Evolutionary conservation across 1,140 invertebrate genomes (phyloP).

Genomic region (Popillia japonica): DNA sequence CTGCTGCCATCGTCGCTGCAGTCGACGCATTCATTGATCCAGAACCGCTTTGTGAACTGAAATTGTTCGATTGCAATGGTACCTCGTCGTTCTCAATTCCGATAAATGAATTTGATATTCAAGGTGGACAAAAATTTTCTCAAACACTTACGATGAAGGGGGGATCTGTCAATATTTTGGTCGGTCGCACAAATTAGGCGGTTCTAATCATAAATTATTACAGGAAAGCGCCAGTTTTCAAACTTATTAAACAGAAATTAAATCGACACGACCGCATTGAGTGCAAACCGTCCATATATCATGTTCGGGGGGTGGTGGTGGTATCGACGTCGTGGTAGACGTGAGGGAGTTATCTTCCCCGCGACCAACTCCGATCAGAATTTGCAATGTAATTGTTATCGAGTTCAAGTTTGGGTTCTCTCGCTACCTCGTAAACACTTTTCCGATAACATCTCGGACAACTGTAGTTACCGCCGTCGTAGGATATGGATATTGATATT

Average conservation of each 20-base stretch:
- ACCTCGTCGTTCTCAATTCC: background rate
- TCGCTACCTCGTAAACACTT: background rate
- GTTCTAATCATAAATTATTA: too few species aligned
- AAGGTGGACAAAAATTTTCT: too few species aligned
- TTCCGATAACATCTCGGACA: background rate
- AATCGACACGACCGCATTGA: conserved; percentile 5
- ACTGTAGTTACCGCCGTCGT: background rate
- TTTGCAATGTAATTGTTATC: background rate
- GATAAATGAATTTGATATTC: too few species aligned
- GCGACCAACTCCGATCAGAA: background rate
- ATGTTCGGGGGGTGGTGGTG: background rate
- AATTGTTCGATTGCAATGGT: background rate
- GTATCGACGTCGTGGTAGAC: background rate
- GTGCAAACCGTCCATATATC: background rate
- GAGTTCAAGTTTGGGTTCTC: background rate
- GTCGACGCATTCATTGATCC: background rate
- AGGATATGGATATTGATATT: background rate
- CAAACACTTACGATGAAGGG: too few species aligned
- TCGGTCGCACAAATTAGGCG: too few species aligned
- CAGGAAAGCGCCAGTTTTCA: background rate
- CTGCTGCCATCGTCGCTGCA: background rate
- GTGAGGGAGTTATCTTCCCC: background rate
- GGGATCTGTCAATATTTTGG: too few species aligned
- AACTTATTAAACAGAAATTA: conserved; percentile 7
- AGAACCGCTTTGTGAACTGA: background rate